Conservation (phyloP, 2,113 vertebrate genomes). For the Jacana jacana region DNA sequence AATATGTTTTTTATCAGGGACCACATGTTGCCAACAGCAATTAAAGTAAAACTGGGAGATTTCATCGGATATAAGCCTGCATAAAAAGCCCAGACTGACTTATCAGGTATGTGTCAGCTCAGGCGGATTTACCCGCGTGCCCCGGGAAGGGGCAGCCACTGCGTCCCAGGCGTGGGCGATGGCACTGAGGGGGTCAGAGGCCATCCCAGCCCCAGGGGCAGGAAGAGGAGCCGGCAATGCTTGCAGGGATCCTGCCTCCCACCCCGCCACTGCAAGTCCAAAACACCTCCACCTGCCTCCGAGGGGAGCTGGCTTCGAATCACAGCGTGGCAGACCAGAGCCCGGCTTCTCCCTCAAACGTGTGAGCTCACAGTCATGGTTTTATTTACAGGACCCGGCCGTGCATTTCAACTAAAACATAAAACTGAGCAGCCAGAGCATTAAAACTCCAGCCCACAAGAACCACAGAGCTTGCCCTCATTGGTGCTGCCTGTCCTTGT, state of each 20-base stretch:
- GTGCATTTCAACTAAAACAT: background rate
- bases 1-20: conserved; percentile 86
- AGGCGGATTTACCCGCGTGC: background rate
- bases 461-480: background rate
- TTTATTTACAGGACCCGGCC: background rate
- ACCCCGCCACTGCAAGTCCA: rapidly evolving
- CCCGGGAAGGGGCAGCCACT: background rate
- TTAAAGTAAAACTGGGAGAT: conserved; percentile 78
- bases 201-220: background rate
- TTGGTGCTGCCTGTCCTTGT: background rate
- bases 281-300: rapidly evolving
- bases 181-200: rapidly evolving
- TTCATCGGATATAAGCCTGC: conserved; percentile 69
- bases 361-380: rapidly evolving
- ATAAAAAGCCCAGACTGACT: background rate
- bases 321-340: background rate
- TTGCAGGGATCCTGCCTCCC: background rate
- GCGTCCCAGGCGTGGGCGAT: rapidly evolving
- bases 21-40: conserved; percentile 81
- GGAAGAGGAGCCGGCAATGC: rapidly evolving
- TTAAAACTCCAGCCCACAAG: background rate
- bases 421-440: background rate
- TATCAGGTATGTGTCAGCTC: conserved; percentile 14
- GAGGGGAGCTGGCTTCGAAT: background rate
- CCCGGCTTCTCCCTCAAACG: background rate